Conservation (phyloP, 2,113 vertebrate species). For the Poeciliopsis prolifica region DNA sequence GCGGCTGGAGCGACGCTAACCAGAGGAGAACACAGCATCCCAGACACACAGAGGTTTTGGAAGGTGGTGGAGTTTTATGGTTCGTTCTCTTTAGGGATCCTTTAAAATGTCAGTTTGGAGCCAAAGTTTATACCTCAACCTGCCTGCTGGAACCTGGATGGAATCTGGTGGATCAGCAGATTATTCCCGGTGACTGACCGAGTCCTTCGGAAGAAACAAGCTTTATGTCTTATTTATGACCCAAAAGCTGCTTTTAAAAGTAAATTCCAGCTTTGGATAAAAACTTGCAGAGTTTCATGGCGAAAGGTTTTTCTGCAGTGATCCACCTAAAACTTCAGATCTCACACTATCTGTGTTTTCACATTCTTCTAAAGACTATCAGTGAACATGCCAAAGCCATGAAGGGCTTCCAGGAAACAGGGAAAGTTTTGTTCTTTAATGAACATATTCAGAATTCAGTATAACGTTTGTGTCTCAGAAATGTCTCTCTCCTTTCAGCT, state of each 20-base stretch:
- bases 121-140: slow-evolving; percentile 30
- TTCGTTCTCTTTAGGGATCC: slow-evolving; percentile 19
- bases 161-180: slow-evolving; percentile 1
- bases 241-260: slow-evolving; percentile 24
- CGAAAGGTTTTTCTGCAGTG: slow-evolving; percentile 12
- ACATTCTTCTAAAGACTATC: not conserved
- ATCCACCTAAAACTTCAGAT: not conserved
- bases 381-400: slow-evolving; percentile 23
- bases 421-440: slow-evolving; percentile 46
- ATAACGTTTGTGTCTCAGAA: slow-evolving; percentile 21
- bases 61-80: slow-evolving; percentile 36
- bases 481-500: not conserved
- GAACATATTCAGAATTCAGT: slow-evolving; percentile 16
- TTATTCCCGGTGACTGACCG: slow-evolving; percentile 2
- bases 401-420: slow-evolving; percentile 37
- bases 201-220: slow-evolving; percentile 14
- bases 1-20: slow-evolving; percentile 33
- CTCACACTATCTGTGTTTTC: slow-evolving; percentile 15
- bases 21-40: slow-evolving; percentile 28
- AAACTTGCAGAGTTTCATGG: slow-evolving; percentile 20
- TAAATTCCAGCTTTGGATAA: slow-evolving; percentile 23
- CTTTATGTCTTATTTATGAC: slow-evolving; percentile 26
- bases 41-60: slow-evolving; percentile 14
- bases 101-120: slow-evolving; percentile 25
- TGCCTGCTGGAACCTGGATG: slow-evolving; percentile 9